A percentile compares a stretch with the other conserved stretches of the same genome.
Evolutionary conservation across 2,888 invertebrate genomes (phyloP).

Genomic region (Calephelis perditalis): DNA sequence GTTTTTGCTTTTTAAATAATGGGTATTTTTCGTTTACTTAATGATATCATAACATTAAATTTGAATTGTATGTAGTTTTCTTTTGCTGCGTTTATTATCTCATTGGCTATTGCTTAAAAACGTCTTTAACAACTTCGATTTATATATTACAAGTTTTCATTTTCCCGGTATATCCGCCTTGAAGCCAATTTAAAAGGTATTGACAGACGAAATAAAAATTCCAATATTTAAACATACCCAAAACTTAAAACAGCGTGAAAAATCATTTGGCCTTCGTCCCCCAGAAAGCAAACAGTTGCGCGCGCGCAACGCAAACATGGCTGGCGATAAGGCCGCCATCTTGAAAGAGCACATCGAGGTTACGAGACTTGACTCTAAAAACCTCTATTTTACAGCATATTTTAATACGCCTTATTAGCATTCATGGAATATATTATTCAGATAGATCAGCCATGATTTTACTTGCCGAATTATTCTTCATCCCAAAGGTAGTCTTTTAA

Average conservation of each 20-base stretch:
- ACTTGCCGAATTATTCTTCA: no score
- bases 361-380: conserved; percentile 45
- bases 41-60: no score
- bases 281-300: conserved; percentile 71
- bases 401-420: neutral
- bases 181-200: conserved; percentile 50
- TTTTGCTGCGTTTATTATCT: no score
- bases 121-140: no score
- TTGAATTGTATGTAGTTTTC: no score
- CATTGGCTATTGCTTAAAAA: no score
- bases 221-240: conserved; percentile 11
- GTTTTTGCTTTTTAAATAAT: no score
- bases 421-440: no score
- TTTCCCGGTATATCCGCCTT: neutral
- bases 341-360: conserved; percentile 62
- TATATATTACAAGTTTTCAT: neutral
- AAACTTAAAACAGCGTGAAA: conserved; percentile 24
- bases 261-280: conserved; percentile 43
- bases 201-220: conserved; percentile 5
- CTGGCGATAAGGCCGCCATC: conserved; percentile 70
- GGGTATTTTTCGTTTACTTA: no score
- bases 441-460: no score
- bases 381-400: neutral
- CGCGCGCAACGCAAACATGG: conserved; percentile 64
- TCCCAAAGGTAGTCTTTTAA: no score